Conservation (phyloP, 2,888 invertebrate species). For the Mycogona germanica region DNA sequence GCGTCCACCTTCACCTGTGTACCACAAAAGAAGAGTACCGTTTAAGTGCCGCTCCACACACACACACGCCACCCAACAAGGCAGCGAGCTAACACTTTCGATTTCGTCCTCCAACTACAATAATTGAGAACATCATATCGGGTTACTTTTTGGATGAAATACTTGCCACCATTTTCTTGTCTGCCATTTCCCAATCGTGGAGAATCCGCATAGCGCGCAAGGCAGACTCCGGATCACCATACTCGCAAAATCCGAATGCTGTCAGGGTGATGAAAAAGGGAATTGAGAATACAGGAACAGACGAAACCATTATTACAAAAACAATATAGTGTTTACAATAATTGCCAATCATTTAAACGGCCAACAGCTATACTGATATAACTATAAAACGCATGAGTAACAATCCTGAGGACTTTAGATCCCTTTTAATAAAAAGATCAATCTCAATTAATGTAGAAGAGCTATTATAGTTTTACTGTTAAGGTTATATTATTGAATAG, state of each 20-base stretch:
- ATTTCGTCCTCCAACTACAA: not conserved
- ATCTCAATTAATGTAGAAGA: not conserved
- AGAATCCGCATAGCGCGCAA: slow-evolving; percentile 83
- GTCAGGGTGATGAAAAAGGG: slow-evolving; percentile 10
- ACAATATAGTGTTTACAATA: not conserved
- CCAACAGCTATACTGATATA: too few relatives aligned
- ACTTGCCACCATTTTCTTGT: slow-evolving; percentile 77
- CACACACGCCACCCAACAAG: not conserved
- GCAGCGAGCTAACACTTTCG: not conserved
- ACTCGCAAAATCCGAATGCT: slow-evolving; percentile 97
- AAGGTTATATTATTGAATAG: not conserved
- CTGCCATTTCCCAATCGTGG: slow-evolving; percentile 84
- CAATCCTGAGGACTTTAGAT: too few relatives aligned
- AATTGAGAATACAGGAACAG: not conserved
- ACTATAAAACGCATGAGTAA: too few relatives aligned
- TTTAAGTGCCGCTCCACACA: too few relatives aligned
- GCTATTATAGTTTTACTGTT: not conserved
- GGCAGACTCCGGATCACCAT: slow-evolving; percentile 89
- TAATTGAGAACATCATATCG: not conserved
- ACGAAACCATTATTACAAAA: not conserved
- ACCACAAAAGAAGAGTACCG: too few relatives aligned
- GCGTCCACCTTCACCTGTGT: slow-evolving; percentile 70
- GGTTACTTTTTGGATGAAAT: slow-evolving; percentile 18
- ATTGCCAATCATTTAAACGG: too few relatives aligned
- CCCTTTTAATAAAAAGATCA: not conserved